A percentile compares a stretch with the other conserved stretches of the same genome.
Evolutionary conservation across 2,113 vertebrate species (phyloP).

Genomic region (Eubucco bourcierii): DNA sequence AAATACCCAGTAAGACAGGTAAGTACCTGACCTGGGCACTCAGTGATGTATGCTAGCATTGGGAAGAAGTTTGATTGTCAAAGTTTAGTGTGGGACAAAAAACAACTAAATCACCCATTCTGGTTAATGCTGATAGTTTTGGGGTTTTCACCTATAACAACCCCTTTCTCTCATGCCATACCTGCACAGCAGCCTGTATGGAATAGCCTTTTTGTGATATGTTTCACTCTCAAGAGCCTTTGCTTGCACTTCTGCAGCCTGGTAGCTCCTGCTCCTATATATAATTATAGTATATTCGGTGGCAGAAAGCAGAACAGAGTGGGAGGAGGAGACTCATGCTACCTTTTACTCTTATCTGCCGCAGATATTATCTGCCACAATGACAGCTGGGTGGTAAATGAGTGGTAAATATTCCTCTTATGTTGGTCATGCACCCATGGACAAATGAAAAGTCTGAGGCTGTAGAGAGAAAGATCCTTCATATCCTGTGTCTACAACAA

Average conservation of each 20-base stretch:
- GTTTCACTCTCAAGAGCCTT: background rate
- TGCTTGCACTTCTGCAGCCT: background rate
- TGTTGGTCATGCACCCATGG: background rate
- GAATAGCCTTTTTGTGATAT: background rate
- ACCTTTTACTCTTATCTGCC: background rate
- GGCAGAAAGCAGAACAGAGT: background rate
- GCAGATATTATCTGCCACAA: background rate
- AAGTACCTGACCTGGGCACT: background rate
- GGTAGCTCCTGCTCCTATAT: background rate
- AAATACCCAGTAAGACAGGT: background rate
- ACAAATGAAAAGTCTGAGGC: background rate
- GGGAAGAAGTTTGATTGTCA: background rate
- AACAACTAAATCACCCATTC: background rate
- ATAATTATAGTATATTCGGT: background rate
- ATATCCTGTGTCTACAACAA: accelerated
- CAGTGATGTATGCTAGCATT: background rate
- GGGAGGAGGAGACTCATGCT: background rate
- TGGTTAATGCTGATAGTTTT: background rate
- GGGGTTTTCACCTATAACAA: background rate
- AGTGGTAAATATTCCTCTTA: background rate
- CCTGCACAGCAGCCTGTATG: background rate
- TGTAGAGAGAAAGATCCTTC: background rate
- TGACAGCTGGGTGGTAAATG: background rate
- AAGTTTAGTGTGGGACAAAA: background rate
- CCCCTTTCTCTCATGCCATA: background rate